These are phyloP conservation scores for Corythornis madagascariensis DNA, from an alignment of 2,113 vertebrate genomes.

Conservation along the genomic window DNA sequence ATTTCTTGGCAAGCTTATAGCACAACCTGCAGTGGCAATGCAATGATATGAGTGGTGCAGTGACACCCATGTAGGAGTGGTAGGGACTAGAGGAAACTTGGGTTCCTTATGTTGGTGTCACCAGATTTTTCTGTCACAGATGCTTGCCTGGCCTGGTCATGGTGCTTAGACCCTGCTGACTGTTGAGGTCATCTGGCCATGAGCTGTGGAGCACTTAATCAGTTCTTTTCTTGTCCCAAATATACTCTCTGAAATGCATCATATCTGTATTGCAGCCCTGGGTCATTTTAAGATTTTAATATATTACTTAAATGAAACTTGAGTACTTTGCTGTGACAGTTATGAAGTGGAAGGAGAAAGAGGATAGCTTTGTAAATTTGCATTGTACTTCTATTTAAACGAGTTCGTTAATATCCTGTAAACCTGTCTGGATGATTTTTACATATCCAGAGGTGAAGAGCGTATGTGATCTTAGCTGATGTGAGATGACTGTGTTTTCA, in stretches of 20 bases:
- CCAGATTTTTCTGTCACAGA: not conserved
- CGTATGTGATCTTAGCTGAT: not conserved
- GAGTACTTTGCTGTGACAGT: not conserved
- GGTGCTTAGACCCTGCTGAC: not conserved
- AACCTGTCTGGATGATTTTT: not conserved
- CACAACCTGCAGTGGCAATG: not conserved
- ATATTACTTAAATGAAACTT: not conserved
- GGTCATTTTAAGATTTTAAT: not conserved
- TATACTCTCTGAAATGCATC: not conserved
- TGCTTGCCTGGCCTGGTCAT: not conserved
- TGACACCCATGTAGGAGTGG: not conserved
- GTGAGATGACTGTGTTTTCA: not conserved
- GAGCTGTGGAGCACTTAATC: not conserved
- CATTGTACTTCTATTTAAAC: not conserved
- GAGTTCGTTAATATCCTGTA: not conserved
- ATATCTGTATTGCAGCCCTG: not conserved
- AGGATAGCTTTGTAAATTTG: not conserved
- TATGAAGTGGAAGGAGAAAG: not conserved
- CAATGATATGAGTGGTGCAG: not conserved
- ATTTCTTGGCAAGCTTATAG: not conserved
- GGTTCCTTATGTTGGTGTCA: not conserved
- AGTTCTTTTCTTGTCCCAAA: not conserved
- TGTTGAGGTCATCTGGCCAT: not conserved
- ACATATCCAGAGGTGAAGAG: not conserved
- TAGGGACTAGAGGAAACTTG: not conserved